phyloP scores from a whole-genome alignment of 1,140 invertebrate species.

The Scaptomyza montana region DNA sequence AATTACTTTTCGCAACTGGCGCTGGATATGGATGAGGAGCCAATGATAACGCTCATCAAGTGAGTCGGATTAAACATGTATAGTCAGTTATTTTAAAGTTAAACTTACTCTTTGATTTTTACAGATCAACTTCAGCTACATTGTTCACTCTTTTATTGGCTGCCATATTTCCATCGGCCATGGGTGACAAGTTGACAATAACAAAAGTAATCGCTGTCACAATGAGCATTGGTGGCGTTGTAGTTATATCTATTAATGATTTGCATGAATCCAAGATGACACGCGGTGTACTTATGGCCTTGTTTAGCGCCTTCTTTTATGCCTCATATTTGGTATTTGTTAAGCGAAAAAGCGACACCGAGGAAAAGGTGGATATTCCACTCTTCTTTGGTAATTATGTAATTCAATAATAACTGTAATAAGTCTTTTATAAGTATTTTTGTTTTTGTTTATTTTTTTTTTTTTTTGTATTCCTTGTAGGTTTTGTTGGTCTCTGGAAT shows the following conservation, averaged over 20 bases:
- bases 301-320: conserved; percentile 93
- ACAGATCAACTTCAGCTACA: conserved; percentile 88
- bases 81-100: too few relatives aligned
- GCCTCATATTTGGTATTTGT: conserved; percentile 93
- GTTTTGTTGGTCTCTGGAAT: conserved; percentile 95
- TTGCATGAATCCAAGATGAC: conserved; percentile 87
- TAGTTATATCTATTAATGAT: conserved; percentile 90
- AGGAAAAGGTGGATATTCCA: conserved; percentile 94
- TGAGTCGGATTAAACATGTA: not conserved
- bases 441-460: conserved; percentile 4
- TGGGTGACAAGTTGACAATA: conserved; percentile 91
- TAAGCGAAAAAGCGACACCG: conserved; percentile 91
- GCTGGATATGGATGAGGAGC: conserved; percentile 89
- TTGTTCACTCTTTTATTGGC: conserved; percentile 93
- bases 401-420: not conserved
- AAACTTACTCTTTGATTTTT: not conserved
- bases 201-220: conserved; percentile 92
- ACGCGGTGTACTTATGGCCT: conserved; percentile 89
- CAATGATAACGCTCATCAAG: conserved; percentile 91
- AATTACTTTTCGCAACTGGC: conserved; percentile 89
- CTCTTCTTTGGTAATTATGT: conserved; percentile 92
- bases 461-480: conserved; percentile 82
- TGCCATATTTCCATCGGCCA: conserved; percentile 91
- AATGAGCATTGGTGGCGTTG: conserved; percentile 91
- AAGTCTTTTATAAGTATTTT: not conserved